Percentiles rank a stretch among this genome's conserved stretches.
phyloP scores from a whole-genome alignment of 2,888 invertebrate genomes.

The Orthonevra nobilis region DNA sequence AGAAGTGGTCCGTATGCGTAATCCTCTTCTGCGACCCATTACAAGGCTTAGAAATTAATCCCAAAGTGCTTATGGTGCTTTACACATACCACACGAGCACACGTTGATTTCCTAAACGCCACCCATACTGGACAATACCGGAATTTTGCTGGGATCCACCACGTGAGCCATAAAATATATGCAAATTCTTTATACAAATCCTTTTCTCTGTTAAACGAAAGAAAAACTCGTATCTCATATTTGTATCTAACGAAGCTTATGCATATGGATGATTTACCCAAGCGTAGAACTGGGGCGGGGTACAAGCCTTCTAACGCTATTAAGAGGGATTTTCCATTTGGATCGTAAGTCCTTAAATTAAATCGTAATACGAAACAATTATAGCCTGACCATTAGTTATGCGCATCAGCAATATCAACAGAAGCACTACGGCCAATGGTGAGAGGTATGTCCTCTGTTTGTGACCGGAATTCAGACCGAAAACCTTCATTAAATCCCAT shows the following conservation, averaged over 20 bases:
- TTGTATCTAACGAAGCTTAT: slow-evolving; percentile 13
- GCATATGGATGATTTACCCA: no score
- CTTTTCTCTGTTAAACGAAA: not conserved
- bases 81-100: slow-evolving; percentile 23
- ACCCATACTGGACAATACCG: not conserved
- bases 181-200: slow-evolving; percentile 12
- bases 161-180: slow-evolving; percentile 19
- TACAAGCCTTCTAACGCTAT: slow-evolving; percentile 5
- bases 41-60: slow-evolving; percentile 31
- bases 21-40: slow-evolving; percentile 5
- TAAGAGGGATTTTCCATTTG: slow-evolving; percentile 27
- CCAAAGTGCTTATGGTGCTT: slow-evolving; percentile 30
- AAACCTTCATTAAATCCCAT: slow-evolving; percentile 29
- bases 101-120: not conserved
- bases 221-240: slow-evolving; percentile 9
- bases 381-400: slow-evolving; percentile 8
- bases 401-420: not conserved
- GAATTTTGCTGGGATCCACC: not conserved
- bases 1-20: slow-evolving; percentile 4
- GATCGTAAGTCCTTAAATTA: slow-evolving; percentile 42
- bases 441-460: not conserved
- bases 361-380: slow-evolving; percentile 48
- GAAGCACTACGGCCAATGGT: no score
- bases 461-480: not conserved
- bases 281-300: not conserved